phyloP scores from a whole-genome alignment of 2,888 invertebrate species.

The Eupithecia tripunctaria region DNA sequence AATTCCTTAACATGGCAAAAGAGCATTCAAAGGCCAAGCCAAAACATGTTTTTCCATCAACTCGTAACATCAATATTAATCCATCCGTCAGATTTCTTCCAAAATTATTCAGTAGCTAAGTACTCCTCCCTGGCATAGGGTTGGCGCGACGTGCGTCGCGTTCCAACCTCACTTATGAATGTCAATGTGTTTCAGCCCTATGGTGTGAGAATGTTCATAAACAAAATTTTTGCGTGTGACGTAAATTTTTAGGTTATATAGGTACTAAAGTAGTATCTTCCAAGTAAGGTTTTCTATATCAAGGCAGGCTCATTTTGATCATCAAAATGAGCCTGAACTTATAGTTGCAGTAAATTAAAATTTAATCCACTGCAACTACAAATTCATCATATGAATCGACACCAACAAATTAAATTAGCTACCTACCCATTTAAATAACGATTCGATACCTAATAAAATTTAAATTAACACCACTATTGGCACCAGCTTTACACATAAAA shows the following conservation, averaged over 20 bases:
- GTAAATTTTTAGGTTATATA: slow-evolving; percentile 3
- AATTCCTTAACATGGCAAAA: slow-evolving; percentile 1
- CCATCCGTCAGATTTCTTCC: slow-evolving; percentile 13
- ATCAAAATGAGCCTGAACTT: too few relatives aligned
- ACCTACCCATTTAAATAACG: neutral
- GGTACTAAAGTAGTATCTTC: too few relatives aligned
- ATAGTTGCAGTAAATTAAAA: too few relatives aligned
- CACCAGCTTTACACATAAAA: slow-evolving; percentile 11
- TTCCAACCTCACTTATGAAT: slow-evolving; percentile 57
- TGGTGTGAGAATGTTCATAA: slow-evolving; percentile 46
- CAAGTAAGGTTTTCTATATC: too few relatives aligned
- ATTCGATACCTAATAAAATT: slow-evolving; percentile 11
- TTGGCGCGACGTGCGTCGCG: slow-evolving; percentile 53
- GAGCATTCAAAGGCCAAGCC: slow-evolving; percentile 7
- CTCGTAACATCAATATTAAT: slow-evolving; percentile 16
- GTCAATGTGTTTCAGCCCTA: slow-evolving; percentile 57
- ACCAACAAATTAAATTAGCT: neutral
- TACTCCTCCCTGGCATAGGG: slow-evolving; percentile 17
- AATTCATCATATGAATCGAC: neutral
- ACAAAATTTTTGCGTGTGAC: slow-evolving; percentile 4
- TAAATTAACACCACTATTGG: slow-evolving; percentile 15
- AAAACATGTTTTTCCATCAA: slow-evolving; percentile 16
- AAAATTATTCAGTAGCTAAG: slow-evolving; percentile 19
- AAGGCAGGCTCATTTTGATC: too few relatives aligned
- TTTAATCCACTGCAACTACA: too few relatives aligned